phyloP scores from a whole-genome alignment of 2,888 invertebrate genomes.

The Atrina japonica region DNA sequence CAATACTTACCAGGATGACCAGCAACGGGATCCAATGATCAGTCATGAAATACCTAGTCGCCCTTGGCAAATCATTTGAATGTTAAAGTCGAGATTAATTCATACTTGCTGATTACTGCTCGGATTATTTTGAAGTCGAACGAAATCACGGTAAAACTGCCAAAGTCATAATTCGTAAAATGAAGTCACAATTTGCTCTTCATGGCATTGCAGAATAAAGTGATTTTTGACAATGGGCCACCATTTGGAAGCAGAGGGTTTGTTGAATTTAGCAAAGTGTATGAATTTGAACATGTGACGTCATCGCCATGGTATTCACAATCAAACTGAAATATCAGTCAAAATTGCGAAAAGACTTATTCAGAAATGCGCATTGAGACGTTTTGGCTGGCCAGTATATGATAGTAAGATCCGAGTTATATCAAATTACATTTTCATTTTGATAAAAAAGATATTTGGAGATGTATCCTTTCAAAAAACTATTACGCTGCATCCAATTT shows the following conservation, averaged over 20 bases:
- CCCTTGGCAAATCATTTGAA: slow-evolving; percentile 33
- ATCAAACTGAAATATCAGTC: slow-evolving; percentile 21
- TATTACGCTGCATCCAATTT: too few relatives aligned
- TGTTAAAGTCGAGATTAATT: slow-evolving; percentile 15
- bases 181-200: slow-evolving; percentile 15
- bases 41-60: slow-evolving; percentile 26
- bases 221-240: slow-evolving; percentile 36
- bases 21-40: slow-evolving; percentile 21
- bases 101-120: slow-evolving; percentile 34
- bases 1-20: slow-evolving; percentile 12
- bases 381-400: too few relatives aligned
- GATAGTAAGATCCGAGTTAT: too few relatives aligned
- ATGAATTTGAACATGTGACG: slow-evolving; percentile 27
- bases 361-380: slow-evolving; percentile 7
- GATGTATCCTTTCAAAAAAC: too few relatives aligned
- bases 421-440: too few relatives aligned
- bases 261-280: slow-evolving; percentile 3
- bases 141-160: slow-evolving; percentile 4
- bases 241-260: slow-evolving; percentile 23
- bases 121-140: slow-evolving; percentile 27
- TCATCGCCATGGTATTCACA: slow-evolving; percentile 24
- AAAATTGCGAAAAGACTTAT: slow-evolving; percentile 2
- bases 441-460: too few relatives aligned
- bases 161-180: not conserved
- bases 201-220: slow-evolving; percentile 37